phyloP scores from a whole-genome alignment of 2,888 invertebrate species.

The Conus canariensis region DNA sequence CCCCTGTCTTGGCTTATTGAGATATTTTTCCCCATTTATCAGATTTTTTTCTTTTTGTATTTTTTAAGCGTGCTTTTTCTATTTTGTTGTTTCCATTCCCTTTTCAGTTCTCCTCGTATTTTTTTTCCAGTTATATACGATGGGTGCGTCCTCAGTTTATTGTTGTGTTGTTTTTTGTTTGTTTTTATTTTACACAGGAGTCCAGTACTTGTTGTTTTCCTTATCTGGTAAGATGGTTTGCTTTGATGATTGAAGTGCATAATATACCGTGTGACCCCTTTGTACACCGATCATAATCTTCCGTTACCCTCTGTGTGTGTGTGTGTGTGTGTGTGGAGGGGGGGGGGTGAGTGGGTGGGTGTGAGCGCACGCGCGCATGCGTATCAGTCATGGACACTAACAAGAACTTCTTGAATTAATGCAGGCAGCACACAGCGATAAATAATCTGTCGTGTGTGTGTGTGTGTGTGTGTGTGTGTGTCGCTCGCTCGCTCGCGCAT shows the following conservation, averaged over 20 bases:
- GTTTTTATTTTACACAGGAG: conserved; percentile 17
- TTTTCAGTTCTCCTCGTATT: neutral
- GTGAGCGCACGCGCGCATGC: neutral
- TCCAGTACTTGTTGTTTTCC: conserved; percentile 20
- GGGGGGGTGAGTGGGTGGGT: neutral
- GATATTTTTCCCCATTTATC: neutral
- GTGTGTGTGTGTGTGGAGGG: neutral
- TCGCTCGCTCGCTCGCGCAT: too few relatives aligned
- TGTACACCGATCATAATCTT: neutral
- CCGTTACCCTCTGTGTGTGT: neutral
- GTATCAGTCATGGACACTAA: neutral
- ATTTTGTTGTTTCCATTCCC: neutral
- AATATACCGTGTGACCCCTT: neutral
- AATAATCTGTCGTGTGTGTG: too few relatives aligned
- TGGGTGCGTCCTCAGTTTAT: too few relatives aligned
- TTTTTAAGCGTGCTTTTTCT: neutral
- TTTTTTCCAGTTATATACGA: neutral
- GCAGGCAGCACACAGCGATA: too few relatives aligned
- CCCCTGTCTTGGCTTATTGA: neutral
- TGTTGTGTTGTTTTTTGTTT: neutral
- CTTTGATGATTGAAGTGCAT: neutral
- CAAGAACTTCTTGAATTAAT: too few relatives aligned
- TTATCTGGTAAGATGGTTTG: conserved; percentile 20
- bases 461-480: too few relatives aligned
- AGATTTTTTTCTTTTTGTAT: too few relatives aligned